phyloP scores from a whole-genome alignment of 2,797 vertebrate species.

The Anisognathus igniventris region DNA sequence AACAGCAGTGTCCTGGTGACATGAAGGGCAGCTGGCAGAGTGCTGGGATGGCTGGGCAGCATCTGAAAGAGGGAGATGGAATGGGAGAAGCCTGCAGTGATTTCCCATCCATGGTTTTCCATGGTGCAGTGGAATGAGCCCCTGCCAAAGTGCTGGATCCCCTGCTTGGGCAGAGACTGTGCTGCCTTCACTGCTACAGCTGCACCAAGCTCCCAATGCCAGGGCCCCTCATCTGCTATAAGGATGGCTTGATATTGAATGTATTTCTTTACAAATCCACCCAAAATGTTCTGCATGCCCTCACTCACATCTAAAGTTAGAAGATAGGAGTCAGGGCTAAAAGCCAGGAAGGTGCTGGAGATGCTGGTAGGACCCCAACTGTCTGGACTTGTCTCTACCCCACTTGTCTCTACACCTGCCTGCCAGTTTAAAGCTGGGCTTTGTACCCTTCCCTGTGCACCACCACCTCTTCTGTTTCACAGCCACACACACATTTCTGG shows the following conservation, averaged over 20 bases:
- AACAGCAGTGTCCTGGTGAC: rapidly evolving
- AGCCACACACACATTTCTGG: background rate
- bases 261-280: background rate
- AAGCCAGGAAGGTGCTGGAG: background rate
- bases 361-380: background rate
- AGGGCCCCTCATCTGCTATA: background rate
- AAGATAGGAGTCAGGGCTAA: background rate
- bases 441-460: background rate
- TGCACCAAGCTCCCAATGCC: rapidly evolving
- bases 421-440: background rate
- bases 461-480: background rate
- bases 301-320: background rate
- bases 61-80: rapidly evolving
- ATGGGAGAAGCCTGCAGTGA: background rate
- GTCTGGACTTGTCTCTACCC: background rate
- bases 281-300: background rate
- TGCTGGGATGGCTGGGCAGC: background rate
- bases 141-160: background rate
- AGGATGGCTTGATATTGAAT: background rate
- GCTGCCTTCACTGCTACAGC: background rate
- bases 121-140: background rate
- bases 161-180: background rate
- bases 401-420: no score
- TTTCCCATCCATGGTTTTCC: background rate
- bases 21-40: background rate